Percentiles rank a stretch among this genome's conserved stretches.
Evolutionary conservation across 64 coral and sea anemone species (phyloP).

Genomic region (Montipora sp.): DNA sequence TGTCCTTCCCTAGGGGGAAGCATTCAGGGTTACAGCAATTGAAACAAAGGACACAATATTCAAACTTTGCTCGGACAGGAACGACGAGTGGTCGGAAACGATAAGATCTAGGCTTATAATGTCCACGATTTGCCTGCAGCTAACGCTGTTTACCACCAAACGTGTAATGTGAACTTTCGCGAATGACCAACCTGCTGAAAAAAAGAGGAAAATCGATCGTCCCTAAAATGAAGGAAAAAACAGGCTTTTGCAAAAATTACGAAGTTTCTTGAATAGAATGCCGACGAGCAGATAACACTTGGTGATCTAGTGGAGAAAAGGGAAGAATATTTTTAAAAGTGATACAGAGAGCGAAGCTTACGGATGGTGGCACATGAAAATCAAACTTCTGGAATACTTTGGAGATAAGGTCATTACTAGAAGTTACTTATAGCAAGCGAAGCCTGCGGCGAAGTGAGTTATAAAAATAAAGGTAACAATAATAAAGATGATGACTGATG

Average conservation of each 20-base stretch:
- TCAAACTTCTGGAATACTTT: conserved; percentile 53
- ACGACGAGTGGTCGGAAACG: conserved; percentile 1
- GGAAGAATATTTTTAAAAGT: conserved; percentile 26
- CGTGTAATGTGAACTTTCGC: conserved; percentile 17
- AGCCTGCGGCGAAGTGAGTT: too few relatives aligned
- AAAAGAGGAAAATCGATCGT: conserved; percentile 3
- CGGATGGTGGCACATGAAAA: conserved; percentile 51
- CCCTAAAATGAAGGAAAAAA: neutral
- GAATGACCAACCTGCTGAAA: neutral
- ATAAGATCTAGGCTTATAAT: neutral
- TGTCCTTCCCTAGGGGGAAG: neutral
- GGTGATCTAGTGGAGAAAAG: conserved; percentile 54
- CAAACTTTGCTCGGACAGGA: neutral
- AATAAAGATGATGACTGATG: too few relatives aligned
- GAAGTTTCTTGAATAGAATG: conserved; percentile 58
- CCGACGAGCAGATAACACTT: conserved; percentile 61
- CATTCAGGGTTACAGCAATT: neutral
- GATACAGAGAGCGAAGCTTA: conserved; percentile 6
- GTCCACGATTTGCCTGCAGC: conserved; percentile 55
- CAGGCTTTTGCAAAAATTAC: conserved; percentile 43
- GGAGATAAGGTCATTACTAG: conserved; percentile 38
- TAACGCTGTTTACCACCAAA: conserved; percentile 30
- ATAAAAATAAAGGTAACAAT: too few relatives aligned
- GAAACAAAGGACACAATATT: conserved; percentile 9
- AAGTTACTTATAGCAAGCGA: too few relatives aligned